Conservation (phyloP, 2,797 vertebrate genomes). For the Acanthiza pusilla region DNA sequence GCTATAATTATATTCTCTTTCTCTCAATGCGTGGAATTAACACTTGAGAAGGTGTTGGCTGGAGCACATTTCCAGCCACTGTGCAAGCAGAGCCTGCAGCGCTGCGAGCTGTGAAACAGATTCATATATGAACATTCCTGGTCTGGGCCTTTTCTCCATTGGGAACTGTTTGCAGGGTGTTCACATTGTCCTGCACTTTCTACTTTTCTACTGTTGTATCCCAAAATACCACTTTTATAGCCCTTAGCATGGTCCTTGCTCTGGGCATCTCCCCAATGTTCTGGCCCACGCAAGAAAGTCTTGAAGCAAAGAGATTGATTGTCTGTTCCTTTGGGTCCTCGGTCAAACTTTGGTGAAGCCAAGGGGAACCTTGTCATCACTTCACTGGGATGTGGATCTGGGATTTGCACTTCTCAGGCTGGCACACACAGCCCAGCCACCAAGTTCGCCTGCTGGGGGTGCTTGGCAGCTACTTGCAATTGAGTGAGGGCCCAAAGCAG, state of each 20-base stretch:
- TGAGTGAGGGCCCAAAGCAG: background rate
- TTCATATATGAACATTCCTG: background rate
- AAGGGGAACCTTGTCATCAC: background rate
- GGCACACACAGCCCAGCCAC: too few species aligned
- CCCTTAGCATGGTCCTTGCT: background rate
- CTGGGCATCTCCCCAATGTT: accelerated
- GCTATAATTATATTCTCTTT: background rate
- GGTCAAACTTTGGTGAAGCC: background rate
- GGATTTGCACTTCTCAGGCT: background rate
- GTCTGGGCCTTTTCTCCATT: background rate
- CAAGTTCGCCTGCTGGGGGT: background rate
- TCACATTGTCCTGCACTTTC: background rate
- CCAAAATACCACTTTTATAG: background rate
- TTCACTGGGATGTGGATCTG: background rate
- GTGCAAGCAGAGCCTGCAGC: background rate
- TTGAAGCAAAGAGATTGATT: background rate
- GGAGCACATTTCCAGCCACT: background rate
- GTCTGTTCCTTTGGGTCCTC: background rate
- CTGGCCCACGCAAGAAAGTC: background rate
- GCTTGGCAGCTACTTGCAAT: background rate
- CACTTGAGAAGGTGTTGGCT: background rate
- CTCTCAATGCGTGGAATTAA: background rate
- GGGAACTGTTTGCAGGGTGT: background rate
- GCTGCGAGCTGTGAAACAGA: background rate
- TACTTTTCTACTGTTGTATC: background rate